These are phyloP conservation scores for Hydropsyche betteni DNA, from an alignment of 2,888 invertebrate genomes.

Conservation along the genomic window DNA sequence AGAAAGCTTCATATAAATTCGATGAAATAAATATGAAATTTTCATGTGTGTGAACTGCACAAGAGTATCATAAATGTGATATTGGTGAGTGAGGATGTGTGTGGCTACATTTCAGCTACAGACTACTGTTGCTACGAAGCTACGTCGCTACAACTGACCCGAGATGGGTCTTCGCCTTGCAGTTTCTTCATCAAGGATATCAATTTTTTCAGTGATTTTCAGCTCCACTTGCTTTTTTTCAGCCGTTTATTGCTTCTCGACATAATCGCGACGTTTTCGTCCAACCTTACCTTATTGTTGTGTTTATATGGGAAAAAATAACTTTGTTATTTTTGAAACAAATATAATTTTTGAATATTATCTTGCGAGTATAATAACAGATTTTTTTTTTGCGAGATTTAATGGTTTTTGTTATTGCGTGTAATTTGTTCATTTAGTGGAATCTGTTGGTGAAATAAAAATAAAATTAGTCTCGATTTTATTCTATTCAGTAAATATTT, in stretches of 20 bases:
- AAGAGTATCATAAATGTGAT: too few species aligned
- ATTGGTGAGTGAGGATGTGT: neutral
- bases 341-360: neutral
- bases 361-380: too few species aligned
- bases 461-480: too few species aligned
- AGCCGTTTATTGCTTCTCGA: neutral
- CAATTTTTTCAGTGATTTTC: slow-evolving; percentile 4
- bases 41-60: too few species aligned
- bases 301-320: neutral
- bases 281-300: neutral
- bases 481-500: too few species aligned
- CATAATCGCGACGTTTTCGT: neutral
- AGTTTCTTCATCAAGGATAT: neutral
- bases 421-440: too few species aligned
- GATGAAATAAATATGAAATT: too few species aligned
- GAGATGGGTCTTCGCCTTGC: neutral
- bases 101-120: slow-evolving; percentile 22
- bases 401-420: too few species aligned
- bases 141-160: slow-evolving; percentile 20
- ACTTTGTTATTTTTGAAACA: neutral
- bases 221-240: neutral
- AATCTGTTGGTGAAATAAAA: too few species aligned
- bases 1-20: too few species aligned
- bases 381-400: too few species aligned
- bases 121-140: slow-evolving; percentile 3